These are phyloP conservation scores for Eudyptes chrysolophus DNA, from an alignment of 2,113 vertebrate species.

Conservation along the genomic window DNA sequence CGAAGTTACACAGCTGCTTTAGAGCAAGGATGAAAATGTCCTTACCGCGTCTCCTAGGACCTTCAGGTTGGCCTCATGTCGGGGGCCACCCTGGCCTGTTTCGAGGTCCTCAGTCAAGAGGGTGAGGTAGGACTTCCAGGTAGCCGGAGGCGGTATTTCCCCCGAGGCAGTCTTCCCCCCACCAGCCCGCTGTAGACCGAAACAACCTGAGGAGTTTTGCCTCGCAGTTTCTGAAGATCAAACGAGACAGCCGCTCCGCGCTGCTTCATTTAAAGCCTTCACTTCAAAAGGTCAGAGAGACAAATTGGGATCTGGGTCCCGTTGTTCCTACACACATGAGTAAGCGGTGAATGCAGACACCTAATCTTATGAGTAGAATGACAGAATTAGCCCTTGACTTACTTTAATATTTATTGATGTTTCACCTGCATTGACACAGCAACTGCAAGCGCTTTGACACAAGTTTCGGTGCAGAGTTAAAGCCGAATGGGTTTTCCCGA, in stretches of 20 bases:
- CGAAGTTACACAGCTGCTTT: slow-evolving; percentile 38
- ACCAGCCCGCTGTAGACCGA: background rate
- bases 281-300: slow-evolving; percentile 2
- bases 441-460: background rate
- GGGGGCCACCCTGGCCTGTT: background rate
- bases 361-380: background rate
- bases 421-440: background rate
- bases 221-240: background rate
- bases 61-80: background rate
- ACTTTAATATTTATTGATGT: background rate
- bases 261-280: background rate
- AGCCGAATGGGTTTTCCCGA: accelerated
- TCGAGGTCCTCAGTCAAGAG: background rate
- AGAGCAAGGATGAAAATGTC: background rate
- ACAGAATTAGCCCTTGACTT: background rate
- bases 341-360: background rate
- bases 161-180: background rate
- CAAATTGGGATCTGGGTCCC: background rate
- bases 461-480: background rate
- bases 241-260: accelerated
- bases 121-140: background rate
- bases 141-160: background rate
- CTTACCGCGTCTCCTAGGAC: background rate
- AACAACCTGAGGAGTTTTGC: background rate
- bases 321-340: background rate